Conservation (phyloP, 2,888 invertebrate genomes). For the Plagodis pulveraria region DNA sequence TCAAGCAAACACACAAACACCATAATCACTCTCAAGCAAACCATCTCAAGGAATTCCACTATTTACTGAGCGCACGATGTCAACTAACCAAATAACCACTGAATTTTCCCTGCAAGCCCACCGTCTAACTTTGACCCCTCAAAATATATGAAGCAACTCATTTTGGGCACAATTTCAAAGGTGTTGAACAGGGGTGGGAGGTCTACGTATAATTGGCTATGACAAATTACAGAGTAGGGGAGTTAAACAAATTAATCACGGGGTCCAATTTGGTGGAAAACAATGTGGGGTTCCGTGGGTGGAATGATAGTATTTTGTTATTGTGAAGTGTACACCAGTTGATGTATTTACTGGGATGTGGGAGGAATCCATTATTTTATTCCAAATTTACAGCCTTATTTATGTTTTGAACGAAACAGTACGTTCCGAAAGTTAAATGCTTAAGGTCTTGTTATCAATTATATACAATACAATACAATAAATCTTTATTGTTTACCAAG, state of each 20-base stretch:
- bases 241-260: slow-evolving; percentile 80
- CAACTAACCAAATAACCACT: slow-evolving; percentile 73
- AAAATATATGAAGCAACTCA: slow-evolving; percentile 20
- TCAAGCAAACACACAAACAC: slow-evolving; percentile 49
- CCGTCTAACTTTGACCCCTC: slow-evolving; percentile 47
- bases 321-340: slow-evolving; percentile 43
- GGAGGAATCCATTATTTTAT: slow-evolving; percentile 25
- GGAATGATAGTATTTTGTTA: slow-evolving; percentile 64
- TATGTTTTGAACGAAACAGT: too few species aligned
- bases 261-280: slow-evolving; percentile 80
- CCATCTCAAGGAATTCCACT: slow-evolving; percentile 56
- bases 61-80: slow-evolving; percentile 70
- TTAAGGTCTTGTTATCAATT: too few species aligned
- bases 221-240: slow-evolving; percentile 75
- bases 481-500: too few species aligned
- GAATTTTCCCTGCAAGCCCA: slow-evolving; percentile 51
- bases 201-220: slow-evolving; percentile 29
- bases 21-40: slow-evolving; percentile 58
- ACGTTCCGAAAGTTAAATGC: too few species aligned
- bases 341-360: slow-evolving; percentile 24
- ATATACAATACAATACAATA: too few species aligned
- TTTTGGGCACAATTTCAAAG: slow-evolving; percentile 11
- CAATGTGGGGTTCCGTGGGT: slow-evolving; percentile 64
- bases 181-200: slow-evolving; percentile 20
- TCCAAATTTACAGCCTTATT: too few species aligned